phyloP scores from a whole-genome alignment of 2,797 vertebrate species.

The Cuniculus paca region DNA sequence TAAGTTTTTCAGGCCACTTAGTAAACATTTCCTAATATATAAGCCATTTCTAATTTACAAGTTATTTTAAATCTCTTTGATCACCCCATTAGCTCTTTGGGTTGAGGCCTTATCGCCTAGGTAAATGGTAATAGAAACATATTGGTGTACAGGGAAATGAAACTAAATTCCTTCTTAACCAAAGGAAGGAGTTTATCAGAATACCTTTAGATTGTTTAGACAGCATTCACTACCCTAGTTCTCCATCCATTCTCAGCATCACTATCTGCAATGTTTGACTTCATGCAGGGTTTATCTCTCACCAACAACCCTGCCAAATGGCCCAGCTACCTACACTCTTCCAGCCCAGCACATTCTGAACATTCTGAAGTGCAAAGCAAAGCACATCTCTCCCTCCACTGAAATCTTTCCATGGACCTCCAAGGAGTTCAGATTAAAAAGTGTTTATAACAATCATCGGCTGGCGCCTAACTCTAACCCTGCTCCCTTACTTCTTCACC shows the following conservation, averaged over 20 bases:
- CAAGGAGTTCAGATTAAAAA: background rate
- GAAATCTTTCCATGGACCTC: background rate
- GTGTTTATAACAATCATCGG: background rate
- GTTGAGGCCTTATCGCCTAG: background rate
- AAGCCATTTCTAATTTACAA: background rate
- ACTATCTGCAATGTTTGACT: background rate
- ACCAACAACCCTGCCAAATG: background rate
- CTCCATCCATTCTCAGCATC: background rate
- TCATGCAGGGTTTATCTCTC: background rate
- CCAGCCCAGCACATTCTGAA: background rate
- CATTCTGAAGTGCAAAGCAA: background rate
- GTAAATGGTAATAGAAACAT: background rate
- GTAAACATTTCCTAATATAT: background rate
- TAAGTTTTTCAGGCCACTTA: background rate
- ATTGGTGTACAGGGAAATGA: background rate
- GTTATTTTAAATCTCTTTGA: background rate
- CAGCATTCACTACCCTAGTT: background rate
- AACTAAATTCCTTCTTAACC: background rate
- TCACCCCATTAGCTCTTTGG: background rate
- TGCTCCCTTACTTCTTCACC: background rate
- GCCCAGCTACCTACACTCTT: background rate
- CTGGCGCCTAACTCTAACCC: background rate
- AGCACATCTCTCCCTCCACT: background rate
- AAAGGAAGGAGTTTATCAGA: background rate
- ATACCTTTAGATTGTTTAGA: background rate